phyloP scores from a whole-genome alignment of 2,113 vertebrate species.

The Aplodontia rufa region DNA sequence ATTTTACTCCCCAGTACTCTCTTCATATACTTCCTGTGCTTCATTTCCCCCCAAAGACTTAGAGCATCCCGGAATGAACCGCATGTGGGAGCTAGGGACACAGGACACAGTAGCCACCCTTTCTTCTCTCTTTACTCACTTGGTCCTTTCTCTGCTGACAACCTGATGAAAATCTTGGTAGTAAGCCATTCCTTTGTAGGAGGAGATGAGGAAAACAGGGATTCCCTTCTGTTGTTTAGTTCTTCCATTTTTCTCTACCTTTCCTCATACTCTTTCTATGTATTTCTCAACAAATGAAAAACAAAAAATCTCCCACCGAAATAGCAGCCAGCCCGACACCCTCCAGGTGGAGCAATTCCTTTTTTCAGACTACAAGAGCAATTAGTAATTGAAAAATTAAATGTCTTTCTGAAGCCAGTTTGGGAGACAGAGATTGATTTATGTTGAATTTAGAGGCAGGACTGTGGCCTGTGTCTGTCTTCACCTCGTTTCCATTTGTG shows the following conservation, averaged over 20 bases:
- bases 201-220: not conserved
- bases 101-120: not conserved
- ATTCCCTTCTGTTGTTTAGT: not conserved
- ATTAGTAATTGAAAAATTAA: not conserved
- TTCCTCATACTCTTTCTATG: not conserved
- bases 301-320: not conserved
- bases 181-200: not conserved
- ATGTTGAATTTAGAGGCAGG: slow-evolving; percentile 14
- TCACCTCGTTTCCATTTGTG: not conserved
- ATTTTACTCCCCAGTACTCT: too few relatives aligned
- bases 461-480: slow-evolving; percentile 9
- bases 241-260: not conserved
- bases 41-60: not conserved
- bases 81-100: not conserved
- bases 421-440: not conserved
- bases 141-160: not conserved
- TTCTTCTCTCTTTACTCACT: not conserved
- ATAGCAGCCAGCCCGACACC: not conserved
- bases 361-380: not conserved
- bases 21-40: not conserved
- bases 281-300: not conserved
- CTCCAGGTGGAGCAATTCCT: not conserved
- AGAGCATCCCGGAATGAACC: not conserved
- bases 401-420: not conserved
- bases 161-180: not conserved